A percentile compares a stretch with the other conserved stretches of the same genome.
Evolutionary conservation across 2,797 vertebrate genomes (phyloP).

Genomic region (Onychomys torridus): DNA sequence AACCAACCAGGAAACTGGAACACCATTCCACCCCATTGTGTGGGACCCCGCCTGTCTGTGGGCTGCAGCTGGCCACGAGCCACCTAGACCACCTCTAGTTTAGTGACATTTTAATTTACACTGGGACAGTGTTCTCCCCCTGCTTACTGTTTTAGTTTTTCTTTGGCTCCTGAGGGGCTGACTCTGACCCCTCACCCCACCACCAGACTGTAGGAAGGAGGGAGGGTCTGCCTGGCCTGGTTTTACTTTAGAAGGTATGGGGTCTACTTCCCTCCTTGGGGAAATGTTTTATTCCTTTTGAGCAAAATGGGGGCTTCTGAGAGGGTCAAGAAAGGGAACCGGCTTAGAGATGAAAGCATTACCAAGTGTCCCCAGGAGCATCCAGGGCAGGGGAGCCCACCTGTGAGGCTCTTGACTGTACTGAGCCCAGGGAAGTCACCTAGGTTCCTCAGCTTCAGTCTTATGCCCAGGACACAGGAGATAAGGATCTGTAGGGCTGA

Average conservation of each 20-base stretch:
- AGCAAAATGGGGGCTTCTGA: neutral
- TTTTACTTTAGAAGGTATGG: neutral
- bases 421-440: neutral
- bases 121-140: neutral
- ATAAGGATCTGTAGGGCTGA: neutral
- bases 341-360: neutral
- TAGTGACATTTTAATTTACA: constrained; percentile 6
- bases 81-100: neutral
- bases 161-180: neutral
- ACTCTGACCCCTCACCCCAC: neutral
- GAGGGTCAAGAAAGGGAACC: neutral
- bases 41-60: neutral
- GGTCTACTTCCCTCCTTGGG: neutral
- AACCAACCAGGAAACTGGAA: neutral
- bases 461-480: neutral
- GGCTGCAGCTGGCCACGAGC: neutral
- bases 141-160: neutral
- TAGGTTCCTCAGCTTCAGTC: neutral
- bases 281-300: constrained; percentile 19
- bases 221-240: neutral
- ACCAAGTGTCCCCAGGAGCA: neutral
- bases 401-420: neutral
- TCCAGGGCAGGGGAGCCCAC: neutral
- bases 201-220: neutral
- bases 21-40: neutral